Percentiles rank a stretch among this genome's conserved stretches.
Conservation (phyloP, 2,888 invertebrate genomes). For the Mythimna impura region DNA sequence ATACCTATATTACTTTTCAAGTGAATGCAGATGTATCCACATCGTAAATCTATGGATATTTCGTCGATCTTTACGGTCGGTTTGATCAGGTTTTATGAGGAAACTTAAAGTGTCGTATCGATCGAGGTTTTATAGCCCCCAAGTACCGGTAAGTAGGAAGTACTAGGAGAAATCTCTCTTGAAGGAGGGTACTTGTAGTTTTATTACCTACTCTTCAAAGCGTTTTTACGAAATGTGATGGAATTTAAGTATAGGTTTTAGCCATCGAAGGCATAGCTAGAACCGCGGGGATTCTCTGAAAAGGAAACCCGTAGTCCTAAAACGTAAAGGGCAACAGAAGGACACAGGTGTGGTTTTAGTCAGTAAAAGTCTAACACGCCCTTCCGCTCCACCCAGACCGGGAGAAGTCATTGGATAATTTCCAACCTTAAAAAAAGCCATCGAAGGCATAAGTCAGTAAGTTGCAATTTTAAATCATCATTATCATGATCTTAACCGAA, state of each 20-base stretch:
- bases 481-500: not conserved
- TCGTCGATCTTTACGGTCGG: slow-evolving; percentile 28
- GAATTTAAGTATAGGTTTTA: not conserved
- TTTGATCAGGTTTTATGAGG: slow-evolving; percentile 42
- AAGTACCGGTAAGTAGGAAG: slow-evolving; percentile 15
- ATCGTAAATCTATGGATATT: slow-evolving; percentile 18
- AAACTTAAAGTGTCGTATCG: slow-evolving; percentile 31
- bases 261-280: too few species aligned
- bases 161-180: slow-evolving; percentile 8
- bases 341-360: too few species aligned
- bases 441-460: too few species aligned
- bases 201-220: slow-evolving; percentile 23
- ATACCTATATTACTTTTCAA: too few species aligned
- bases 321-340: too few species aligned
- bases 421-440: too few species aligned
- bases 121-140: slow-evolving; percentile 29
- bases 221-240: slow-evolving; percentile 7
- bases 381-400: too few species aligned
- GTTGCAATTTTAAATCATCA: too few species aligned
- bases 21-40: slow-evolving; percentile 18
- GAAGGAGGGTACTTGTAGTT: slow-evolving; percentile 15
- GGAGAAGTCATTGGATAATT: too few species aligned
- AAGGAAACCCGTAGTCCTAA: too few species aligned
- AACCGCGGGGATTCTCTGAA: too few species aligned
- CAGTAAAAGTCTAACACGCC: not conserved